Evolutionary conservation across 2,888 invertebrate species (phyloP).

Genomic region (Cephus spinipes): DNA sequence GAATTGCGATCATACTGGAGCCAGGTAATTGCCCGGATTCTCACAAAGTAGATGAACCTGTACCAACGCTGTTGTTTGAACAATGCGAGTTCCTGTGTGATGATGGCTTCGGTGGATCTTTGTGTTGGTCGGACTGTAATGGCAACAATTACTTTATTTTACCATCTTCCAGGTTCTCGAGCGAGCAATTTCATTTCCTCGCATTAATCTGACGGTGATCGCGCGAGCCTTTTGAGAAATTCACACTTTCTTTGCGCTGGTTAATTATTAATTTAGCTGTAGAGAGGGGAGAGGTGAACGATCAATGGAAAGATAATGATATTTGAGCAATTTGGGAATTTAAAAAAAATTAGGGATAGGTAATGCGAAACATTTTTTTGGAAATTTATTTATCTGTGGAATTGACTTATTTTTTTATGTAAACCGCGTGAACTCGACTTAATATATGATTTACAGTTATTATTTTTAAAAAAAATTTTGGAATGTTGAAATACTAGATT

Average conservation of each 20-base stretch:
- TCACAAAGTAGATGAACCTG: conserved; percentile 47
- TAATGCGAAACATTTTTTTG: not conserved
- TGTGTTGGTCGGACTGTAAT: conserved; percentile 40
- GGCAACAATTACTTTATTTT: conserved; percentile 63
- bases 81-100: conserved; percentile 21
- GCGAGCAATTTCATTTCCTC: conserved; percentile 40
- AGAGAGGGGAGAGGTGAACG: not conserved
- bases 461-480: not conserved
- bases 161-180: conserved; percentile 57
- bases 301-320: not conserved
- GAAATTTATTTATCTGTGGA: not conserved
- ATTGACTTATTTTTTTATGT: not conserved
- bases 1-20: conserved; percentile 48
- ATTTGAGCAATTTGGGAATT: not conserved
- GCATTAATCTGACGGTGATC: conserved; percentile 34
- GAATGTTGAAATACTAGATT: not conserved
- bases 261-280: not conserved
- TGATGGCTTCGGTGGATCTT: conserved; percentile 18
- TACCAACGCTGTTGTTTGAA: conserved; percentile 2
- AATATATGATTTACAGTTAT: not conserved
- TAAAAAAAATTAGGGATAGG: not conserved
- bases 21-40: conserved; percentile 63
- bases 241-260: not conserved
- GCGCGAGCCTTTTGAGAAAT: conserved; percentile 13
- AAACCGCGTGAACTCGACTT: too few species aligned